Evolutionary conservation across 2,797 vertebrate genomes (phyloP).

Genomic region (Acestrorhynchus altus): DNA sequence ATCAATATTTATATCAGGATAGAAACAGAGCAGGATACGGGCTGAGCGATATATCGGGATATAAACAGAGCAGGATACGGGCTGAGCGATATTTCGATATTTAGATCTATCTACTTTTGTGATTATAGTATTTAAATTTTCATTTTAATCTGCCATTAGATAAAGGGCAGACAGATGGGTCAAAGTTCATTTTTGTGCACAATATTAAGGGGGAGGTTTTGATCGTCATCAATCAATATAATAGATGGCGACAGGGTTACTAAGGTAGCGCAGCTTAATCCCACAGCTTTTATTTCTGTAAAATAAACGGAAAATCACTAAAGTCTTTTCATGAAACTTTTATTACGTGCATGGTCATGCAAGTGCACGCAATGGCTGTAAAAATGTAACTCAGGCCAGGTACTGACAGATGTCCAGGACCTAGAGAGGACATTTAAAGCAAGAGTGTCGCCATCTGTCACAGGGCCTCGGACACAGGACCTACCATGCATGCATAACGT

Average conservation of each 20-base stretch:
- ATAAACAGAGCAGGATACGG: no score
- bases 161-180: neutral
- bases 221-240: neutral
- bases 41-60: no score
- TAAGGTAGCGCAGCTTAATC: neutral
- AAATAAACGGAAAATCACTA: neutral
- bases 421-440: neutral
- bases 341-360: conserved; percentile 23
- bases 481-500: no score
- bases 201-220: neutral
- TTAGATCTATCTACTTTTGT: no score
- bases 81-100: no score
- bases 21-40: no score
- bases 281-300: neutral
- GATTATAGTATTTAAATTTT: no score
- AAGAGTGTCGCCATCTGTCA: neutral
- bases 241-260: neutral
- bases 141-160: neutral
- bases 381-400: neutral
- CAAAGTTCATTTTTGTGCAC: neutral
- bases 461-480: no score
- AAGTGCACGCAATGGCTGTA: neutral
- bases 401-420: neutral
- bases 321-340: neutral
- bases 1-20: no score